These are phyloP conservation scores for Trogon melanurus DNA, from an alignment of 2,113 vertebrate species.

Conservation along the genomic window DNA sequence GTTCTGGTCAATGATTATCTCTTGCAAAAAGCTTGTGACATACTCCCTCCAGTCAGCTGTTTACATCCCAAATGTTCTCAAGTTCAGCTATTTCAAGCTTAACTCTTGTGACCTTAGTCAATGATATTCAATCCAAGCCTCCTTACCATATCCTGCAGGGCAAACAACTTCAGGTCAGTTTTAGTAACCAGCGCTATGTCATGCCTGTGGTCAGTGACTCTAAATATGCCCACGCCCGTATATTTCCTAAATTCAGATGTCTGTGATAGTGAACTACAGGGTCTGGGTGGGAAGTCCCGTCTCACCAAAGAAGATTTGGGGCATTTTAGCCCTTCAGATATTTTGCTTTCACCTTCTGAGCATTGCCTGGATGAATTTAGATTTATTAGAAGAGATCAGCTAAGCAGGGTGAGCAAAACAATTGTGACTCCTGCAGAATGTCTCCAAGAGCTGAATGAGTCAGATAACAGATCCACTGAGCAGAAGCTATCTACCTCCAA, in stretches of 20 bases:
- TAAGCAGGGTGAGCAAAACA: background rate
- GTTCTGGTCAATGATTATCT: constrained; percentile 53
- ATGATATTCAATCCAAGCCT: constrained; percentile 46
- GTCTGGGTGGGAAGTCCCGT: background rate
- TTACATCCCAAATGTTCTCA: constrained; percentile 50
- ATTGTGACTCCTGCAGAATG: background rate
- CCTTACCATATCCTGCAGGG: constrained; percentile 33
- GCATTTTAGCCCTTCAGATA: background rate
- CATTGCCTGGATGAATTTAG: background rate
- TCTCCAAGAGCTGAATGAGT: constrained; percentile 3
- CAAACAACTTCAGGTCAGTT: constrained; percentile 47
- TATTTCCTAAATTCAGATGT: constrained; percentile 38
- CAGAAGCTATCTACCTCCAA: background rate
- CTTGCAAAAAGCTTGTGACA: constrained; percentile 31
- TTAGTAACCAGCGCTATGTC: constrained; percentile 63
- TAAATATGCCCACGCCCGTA: constrained; percentile 44
- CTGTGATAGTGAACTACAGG: constrained; percentile 16
- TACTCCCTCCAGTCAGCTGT: constrained; percentile 42
- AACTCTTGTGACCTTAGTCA: constrained; percentile 56
- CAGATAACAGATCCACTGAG: background rate
- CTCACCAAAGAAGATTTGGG: background rate
- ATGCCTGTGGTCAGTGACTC: constrained; percentile 47
- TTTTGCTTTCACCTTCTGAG: background rate
- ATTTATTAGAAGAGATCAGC: background rate
- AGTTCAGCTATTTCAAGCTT: constrained; percentile 66